A percentile compares a stretch with the other conserved stretches of the same genome.
These are phyloP conservation scores for Nibea albiflora DNA, from an alignment of 2,113 vertebrate species.

Conservation along the genomic window DNA sequence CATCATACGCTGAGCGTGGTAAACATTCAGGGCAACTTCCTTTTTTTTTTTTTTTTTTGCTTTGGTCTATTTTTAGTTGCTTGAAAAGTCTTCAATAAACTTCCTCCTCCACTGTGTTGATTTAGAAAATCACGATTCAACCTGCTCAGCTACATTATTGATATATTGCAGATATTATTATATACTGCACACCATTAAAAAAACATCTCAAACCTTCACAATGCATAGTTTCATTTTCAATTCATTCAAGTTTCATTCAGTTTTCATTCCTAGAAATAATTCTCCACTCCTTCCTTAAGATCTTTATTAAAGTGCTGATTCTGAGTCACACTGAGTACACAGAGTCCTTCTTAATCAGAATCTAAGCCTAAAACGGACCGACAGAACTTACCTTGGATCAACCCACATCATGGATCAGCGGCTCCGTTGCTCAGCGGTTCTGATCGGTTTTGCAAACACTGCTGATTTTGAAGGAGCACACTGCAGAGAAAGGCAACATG, in stretches of 20 bases:
- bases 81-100: slow-evolving; percentile 8
- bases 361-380: slow-evolving; percentile 16
- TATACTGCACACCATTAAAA: background rate
- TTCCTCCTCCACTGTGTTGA: background rate
- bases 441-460: slow-evolving; percentile 25
- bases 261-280: background rate
- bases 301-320: slow-evolving; percentile 34
- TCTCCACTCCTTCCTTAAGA: background rate
- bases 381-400: slow-evolving; percentile 55
- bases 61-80: slow-evolving; percentile 10
- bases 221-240: background rate
- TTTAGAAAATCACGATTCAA: slow-evolving; percentile 3
- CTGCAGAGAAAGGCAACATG: slow-evolving; percentile 12
- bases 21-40: background rate
- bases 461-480: slow-evolving; percentile 21
- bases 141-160: background rate
- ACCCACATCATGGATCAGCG: slow-evolving; percentile 6
- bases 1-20: background rate
- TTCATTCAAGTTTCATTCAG: too few species aligned
- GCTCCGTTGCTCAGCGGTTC: slow-evolving; percentile 20
- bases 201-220: background rate
- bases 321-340: background rate
- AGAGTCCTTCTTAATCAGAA: slow-evolving; percentile 49
- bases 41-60: background rate
- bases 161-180: background rate